phyloP scores from a whole-genome alignment of 2,113 vertebrate genomes.

The Motacilla tschutschensis region DNA sequence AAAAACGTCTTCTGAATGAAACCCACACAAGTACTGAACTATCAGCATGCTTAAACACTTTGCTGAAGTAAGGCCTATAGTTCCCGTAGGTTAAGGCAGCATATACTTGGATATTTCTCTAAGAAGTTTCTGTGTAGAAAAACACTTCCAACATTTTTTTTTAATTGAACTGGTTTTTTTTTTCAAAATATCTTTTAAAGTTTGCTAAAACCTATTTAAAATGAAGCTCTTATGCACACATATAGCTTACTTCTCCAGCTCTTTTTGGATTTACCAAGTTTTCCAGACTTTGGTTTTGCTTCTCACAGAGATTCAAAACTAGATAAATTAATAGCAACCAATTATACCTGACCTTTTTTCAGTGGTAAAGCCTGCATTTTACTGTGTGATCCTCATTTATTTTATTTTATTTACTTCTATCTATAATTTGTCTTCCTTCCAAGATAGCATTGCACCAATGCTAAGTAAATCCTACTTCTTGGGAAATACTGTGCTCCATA shows the following conservation, averaged over 20 bases:
- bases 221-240: not conserved
- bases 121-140: not conserved
- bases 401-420: not conserved
- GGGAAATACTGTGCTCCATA: not conserved
- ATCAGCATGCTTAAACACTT: not conserved
- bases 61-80: not conserved
- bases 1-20: not conserved
- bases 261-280: not conserved
- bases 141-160: not conserved
- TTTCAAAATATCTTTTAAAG: not conserved
- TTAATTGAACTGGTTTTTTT: not conserved
- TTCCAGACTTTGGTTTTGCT: not conserved
- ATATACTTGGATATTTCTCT: not conserved
- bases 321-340: not conserved
- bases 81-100: not conserved
- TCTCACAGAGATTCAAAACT: not conserved
- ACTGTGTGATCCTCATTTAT: not conserved
- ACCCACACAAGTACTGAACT: not conserved
- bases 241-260: not conserved
- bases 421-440: not conserved
- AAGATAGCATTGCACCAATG: not conserved
- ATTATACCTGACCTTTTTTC: not conserved
- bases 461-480: not conserved
- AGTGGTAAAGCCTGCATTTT: not conserved
- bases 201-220: not conserved